phyloP scores from a whole-genome alignment of 2,888 invertebrate genomes.

The Tethea ocularis region DNA sequence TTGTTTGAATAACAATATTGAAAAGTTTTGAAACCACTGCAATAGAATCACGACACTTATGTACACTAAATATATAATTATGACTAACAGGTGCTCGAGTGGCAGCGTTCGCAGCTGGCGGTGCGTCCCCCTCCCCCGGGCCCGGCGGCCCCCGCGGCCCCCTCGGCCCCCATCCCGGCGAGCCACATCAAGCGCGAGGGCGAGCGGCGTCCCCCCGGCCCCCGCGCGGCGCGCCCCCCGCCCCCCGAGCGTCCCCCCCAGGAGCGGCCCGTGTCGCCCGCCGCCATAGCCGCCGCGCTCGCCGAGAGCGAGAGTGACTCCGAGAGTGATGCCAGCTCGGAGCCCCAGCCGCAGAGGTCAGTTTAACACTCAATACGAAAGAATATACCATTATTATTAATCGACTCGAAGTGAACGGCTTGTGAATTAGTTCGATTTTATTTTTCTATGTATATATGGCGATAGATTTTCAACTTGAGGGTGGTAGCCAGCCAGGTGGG shows the following conservation, averaged over 20 bases:
- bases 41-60: too few relatives aligned
- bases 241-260: slow-evolving; percentile 70
- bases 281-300: slow-evolving; percentile 63
- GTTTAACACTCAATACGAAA: background rate
- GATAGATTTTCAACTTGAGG: too few relatives aligned
- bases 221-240: slow-evolving; percentile 69
- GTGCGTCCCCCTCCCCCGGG: slow-evolving; percentile 34
- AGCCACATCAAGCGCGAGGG: slow-evolving; percentile 58
- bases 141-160: too few relatives aligned
- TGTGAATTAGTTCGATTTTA: too few relatives aligned
- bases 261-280: slow-evolving; percentile 63
- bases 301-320: slow-evolving; percentile 57
- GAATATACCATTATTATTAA: too few relatives aligned
- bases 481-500: too few relatives aligned
- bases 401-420: too few relatives aligned
- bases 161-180: slow-evolving; percentile 82
- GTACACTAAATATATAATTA: too few relatives aligned
- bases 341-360: slow-evolving; percentile 55
- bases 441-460: too few relatives aligned
- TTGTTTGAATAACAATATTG: too few relatives aligned
- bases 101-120: slow-evolving; percentile 81
- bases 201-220: slow-evolving; percentile 41
- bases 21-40: too few relatives aligned
- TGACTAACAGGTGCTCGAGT: slow-evolving; percentile 81
- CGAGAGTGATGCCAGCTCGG: slow-evolving; percentile 53